Percentiles rank a stretch among this genome's conserved stretches.
These are phyloP conservation scores for Spinibarbus caldwelli DNA, from an alignment of 2,797 vertebrate genomes.

Conservation along the genomic window DNA sequence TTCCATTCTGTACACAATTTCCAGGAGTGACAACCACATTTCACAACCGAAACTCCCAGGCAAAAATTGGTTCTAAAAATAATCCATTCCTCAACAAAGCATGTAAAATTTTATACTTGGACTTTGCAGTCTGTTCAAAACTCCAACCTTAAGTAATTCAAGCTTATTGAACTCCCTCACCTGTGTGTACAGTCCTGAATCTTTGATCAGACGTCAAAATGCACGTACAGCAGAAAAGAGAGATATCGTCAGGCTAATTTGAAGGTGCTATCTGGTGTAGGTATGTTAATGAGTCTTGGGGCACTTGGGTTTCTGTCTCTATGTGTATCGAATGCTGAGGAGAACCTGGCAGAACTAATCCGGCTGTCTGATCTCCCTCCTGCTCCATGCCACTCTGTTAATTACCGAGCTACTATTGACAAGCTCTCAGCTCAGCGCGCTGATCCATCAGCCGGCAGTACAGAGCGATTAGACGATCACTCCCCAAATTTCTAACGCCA, in stretches of 20 bases:
- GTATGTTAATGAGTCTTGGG: slow-evolving; percentile 63
- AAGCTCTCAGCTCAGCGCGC: slow-evolving; percentile 62
- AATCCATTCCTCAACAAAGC: neutral
- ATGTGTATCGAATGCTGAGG: slow-evolving; percentile 63
- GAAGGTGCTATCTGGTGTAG: slow-evolving; percentile 60
- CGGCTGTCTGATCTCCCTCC: slow-evolving; percentile 67
- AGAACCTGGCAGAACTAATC: slow-evolving; percentile 69
- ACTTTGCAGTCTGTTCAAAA: neutral
- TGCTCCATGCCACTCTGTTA: slow-evolving; percentile 69
- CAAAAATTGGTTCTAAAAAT: neutral
- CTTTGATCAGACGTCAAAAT: neutral
- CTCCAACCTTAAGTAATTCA: neutral
- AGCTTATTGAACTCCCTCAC: neutral
- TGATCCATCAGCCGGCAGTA: slow-evolving; percentile 62
- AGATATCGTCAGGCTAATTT: slow-evolving; percentile 38
- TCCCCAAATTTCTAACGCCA: slow-evolving; percentile 61
- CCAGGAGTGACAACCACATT: neutral
- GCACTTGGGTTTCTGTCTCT: slow-evolving; percentile 49
- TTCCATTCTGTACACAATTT: neutral
- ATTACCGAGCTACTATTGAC: slow-evolving; percentile 69
- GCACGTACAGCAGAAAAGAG: slow-evolving; percentile 6
- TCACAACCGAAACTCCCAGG: neutral
- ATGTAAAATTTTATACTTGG: neutral
- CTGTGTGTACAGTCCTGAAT: neutral
- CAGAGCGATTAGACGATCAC: slow-evolving; percentile 64